Conservation (phyloP, 1,140 invertebrate species). For the Cydia amplana region DNA sequence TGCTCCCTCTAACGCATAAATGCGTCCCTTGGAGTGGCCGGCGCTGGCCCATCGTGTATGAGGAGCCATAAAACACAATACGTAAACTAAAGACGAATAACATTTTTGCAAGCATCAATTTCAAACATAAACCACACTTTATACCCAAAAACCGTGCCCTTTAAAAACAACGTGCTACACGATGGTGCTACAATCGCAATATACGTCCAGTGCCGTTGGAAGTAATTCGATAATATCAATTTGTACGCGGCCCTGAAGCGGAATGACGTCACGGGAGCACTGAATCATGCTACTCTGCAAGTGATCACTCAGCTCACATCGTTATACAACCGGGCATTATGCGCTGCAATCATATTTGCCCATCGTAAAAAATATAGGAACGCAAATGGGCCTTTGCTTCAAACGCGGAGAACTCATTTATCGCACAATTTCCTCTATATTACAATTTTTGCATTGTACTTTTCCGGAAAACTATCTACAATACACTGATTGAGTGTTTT, state of each 20-base stretch:
- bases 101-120: too few relatives aligned
- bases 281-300: constrained; percentile 47
- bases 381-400: neutral
- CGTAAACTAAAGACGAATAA: too few relatives aligned
- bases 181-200: constrained; percentile 5
- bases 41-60: too few relatives aligned
- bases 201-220: neutral
- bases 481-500: too few relatives aligned
- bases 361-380: neutral
- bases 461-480: too few relatives aligned
- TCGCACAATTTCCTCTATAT: too few relatives aligned
- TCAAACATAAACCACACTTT: too few relatives aligned
- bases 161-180: too few relatives aligned
- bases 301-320: constrained; percentile 3
- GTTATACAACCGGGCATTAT: neutral
- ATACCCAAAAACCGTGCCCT: neutral
- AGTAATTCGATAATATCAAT: constrained; percentile 34
- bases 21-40: too few relatives aligned
- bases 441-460: too few relatives aligned
- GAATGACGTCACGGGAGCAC: constrained; percentile 44
- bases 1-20: too few relatives aligned
- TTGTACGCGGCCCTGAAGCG: constrained; percentile 29
- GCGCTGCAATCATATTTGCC: neutral
- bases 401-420: neutral
- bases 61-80: too few relatives aligned